phyloP scores from a whole-genome alignment of 2,888 invertebrate genomes.

The Capitulum mitella region DNA sequence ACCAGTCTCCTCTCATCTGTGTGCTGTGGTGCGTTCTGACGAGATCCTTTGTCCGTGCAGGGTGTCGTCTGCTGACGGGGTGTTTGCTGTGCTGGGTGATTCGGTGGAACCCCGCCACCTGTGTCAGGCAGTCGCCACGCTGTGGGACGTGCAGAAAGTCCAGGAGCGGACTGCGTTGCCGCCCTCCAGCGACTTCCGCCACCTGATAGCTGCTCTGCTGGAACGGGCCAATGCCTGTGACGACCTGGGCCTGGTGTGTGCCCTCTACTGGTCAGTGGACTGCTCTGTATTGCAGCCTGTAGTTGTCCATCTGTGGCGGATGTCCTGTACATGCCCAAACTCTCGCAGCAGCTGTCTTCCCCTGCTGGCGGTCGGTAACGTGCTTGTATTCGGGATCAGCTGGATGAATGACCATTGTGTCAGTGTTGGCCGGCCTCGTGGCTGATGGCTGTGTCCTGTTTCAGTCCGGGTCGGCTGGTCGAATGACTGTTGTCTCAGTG shows the following conservation, averaged over 20 bases:
- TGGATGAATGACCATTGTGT: no score
- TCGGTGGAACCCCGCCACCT: neutral
- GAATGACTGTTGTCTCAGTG: no score
- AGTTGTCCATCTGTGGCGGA: no score
- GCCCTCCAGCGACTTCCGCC: neutral
- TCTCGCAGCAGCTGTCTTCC: no score
- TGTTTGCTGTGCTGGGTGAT: neutral
- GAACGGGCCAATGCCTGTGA: neutral
- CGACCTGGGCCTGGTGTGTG: neutral
- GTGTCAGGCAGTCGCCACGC: neutral
- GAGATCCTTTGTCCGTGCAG: no score
- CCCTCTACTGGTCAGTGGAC: neutral
- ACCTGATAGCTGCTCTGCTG: neutral
- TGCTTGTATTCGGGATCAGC: no score
- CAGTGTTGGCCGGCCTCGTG: no score
- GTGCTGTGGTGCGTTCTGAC: no score
- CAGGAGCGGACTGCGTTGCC: neutral
- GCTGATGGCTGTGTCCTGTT: neutral
- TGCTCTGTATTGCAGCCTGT: neutral
- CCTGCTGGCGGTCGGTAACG: no score
- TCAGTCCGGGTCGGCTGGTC: no score
- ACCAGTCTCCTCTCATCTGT: no score
- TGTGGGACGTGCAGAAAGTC: conserved; percentile 1
- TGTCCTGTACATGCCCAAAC: no score
- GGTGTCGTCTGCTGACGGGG: neutral